Percentiles rank a stretch among this genome's conserved stretches.
These are phyloP conservation scores for Thalassarche chlororhynchos DNA, from an alignment of 2,113 vertebrate species.

Conservation along the genomic window DNA sequence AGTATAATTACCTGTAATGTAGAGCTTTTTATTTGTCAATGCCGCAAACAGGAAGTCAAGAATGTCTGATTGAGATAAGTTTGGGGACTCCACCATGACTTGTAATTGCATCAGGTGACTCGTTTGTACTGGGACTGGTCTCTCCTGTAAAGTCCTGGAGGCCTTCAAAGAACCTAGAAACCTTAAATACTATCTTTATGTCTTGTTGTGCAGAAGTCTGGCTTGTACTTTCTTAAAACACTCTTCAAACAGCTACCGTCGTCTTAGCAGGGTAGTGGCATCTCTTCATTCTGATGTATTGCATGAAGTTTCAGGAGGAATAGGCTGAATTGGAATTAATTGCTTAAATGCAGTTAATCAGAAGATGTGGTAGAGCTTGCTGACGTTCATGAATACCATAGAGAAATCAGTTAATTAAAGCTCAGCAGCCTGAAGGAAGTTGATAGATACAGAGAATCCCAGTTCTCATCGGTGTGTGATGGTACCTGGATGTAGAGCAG, in stretches of 20 bases:
- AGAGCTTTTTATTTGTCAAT: constrained; percentile 49
- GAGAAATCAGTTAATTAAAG: neutral
- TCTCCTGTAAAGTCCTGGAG: neutral
- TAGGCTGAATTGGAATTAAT: neutral
- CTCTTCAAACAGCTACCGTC: neutral
- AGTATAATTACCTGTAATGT: constrained; percentile 51
- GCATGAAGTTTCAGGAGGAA: neutral
- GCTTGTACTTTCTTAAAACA: neutral
- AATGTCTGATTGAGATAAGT: constrained; percentile 54
- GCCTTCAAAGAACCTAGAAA: neutral
- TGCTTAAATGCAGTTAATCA: neutral
- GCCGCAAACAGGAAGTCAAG: constrained; percentile 55
- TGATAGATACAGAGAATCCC: neutral
- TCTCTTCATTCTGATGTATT: neutral
- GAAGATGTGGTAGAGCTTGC: neutral
- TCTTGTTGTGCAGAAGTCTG: neutral
- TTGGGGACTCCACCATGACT: neutral
- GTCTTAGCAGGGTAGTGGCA: neutral
- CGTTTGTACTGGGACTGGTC: neutral
- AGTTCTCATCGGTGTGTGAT: fast-evolving
- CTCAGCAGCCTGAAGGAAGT: neutral
- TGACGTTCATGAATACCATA: neutral
- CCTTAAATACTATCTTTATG: neutral
- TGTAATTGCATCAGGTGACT: neutral
- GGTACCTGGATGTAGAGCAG: neutral